Conservation (phyloP, 2,888 invertebrate species). For the Drosophila lutescens region DNA sequence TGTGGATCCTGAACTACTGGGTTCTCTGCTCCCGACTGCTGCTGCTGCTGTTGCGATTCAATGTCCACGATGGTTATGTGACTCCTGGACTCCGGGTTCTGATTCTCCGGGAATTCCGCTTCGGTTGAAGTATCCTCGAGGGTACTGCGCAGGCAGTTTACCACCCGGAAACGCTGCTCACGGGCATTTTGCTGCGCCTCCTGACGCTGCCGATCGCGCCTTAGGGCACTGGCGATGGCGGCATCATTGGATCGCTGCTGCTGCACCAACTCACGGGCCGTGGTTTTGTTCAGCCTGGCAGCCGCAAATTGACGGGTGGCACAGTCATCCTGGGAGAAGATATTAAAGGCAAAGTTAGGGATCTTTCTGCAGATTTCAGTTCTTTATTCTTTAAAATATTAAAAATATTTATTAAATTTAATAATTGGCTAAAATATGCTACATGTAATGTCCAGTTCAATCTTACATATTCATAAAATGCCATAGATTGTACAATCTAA, state of each 20-base stretch:
- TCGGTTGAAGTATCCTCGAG: slow-evolving; percentile 65
- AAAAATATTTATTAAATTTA: too few species aligned
- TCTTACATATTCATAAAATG: too few species aligned
- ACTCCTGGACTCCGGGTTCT: slow-evolving; percentile 20
- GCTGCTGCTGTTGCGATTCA: slow-evolving; percentile 77
- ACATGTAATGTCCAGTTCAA: too few species aligned
- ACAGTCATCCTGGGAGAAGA: slow-evolving; percentile 83
- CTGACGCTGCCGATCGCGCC: slow-evolving; percentile 84
- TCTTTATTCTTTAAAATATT: too few species aligned
- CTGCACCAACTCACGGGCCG: slow-evolving; percentile 84
- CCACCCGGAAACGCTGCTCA: slow-evolving; percentile 86
- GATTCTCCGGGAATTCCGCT: slow-evolving; percentile 38
- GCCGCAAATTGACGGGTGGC: slow-evolving; percentile 83
- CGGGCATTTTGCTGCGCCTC: slow-evolving; percentile 84
- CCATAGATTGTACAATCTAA: too few species aligned
- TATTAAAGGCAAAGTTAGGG: background rate
- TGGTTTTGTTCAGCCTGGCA: slow-evolving; percentile 85
- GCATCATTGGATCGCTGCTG: slow-evolving; percentile 81
- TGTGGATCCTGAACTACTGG: slow-evolving; percentile 22
- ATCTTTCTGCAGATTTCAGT: background rate
- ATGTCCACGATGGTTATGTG: slow-evolving; percentile 86
- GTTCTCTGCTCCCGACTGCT: background rate
- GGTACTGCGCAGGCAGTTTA: slow-evolving; percentile 86
- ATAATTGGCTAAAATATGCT: too few species aligned
- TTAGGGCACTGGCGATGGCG: slow-evolving; percentile 82